phyloP scores from a whole-genome alignment of 1,140 invertebrate species.

The Aphis craccivora region DNA sequence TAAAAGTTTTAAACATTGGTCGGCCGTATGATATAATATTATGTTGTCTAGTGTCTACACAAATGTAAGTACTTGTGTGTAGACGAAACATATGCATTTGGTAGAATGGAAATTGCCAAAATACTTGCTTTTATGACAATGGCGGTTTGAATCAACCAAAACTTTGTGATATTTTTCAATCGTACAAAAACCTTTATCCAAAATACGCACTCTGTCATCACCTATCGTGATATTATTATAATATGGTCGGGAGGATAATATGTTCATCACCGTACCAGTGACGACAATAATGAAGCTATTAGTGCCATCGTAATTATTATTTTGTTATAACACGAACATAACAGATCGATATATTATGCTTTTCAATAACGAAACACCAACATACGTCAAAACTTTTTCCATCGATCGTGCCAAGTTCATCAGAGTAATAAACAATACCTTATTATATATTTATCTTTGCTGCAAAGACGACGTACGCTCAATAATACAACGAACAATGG shows the following conservation, averaged over 20 bases:
- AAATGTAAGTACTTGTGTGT: neutral
- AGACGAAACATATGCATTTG: neutral
- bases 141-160: neutral
- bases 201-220: neutral
- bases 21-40: neutral
- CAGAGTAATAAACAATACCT: neutral
- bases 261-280: neutral
- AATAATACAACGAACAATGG: neutral
- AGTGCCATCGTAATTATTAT: no score
- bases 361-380: neutral
- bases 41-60: neutral
- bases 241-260: neutral
- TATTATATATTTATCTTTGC: neutral
- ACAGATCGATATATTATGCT: neutral
- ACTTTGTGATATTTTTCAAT: neutral
- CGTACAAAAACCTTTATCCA: neutral
- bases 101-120: neutral
- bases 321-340: no score
- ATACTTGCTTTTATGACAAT: neutral
- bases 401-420: neutral
- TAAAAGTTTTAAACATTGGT: neutral
- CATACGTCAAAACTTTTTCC: neutral
- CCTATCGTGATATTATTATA: neutral
- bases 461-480: neutral
- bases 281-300: neutral